Percentiles rank a stretch among this genome's conserved stretches.
These are phyloP conservation scores for Drosophila diplacantha DNA, from an alignment of 2,888 invertebrate genomes.

Conservation along the genomic window DNA sequence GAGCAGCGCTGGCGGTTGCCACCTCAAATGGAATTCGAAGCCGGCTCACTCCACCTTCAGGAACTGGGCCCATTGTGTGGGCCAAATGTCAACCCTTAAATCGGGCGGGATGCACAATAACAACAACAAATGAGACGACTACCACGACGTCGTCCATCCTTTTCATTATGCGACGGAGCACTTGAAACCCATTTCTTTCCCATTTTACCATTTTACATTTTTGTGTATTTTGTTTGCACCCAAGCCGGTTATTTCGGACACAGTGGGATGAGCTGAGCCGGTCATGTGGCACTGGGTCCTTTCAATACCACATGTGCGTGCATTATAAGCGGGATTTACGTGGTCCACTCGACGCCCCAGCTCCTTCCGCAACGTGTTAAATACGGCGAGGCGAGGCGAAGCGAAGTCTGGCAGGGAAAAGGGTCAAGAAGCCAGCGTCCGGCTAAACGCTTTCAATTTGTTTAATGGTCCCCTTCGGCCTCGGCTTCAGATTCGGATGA, in stretches of 20 bases:
- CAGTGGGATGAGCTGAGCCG: slow-evolving; percentile 32
- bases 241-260: slow-evolving; percentile 43
- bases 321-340: slow-evolving; percentile 69
- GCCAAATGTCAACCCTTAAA: slow-evolving; percentile 65
- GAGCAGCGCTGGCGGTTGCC: slow-evolving; percentile 50
- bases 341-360: slow-evolving; percentile 59
- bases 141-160: slow-evolving; percentile 53
- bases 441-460: slow-evolving; percentile 69
- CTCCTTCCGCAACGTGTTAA: slow-evolving; percentile 59
- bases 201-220: slow-evolving; percentile 39
- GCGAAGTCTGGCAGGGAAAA: slow-evolving; percentile 30
- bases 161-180: slow-evolving; percentile 64
- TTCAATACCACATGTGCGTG: slow-evolving; percentile 56
- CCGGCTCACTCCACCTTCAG: slow-evolving; percentile 34
- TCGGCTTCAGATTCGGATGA: slow-evolving; percentile 27
- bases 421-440: slow-evolving; percentile 65
- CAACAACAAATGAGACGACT: slow-evolving; percentile 30
- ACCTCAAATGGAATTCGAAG: slow-evolving; percentile 53
- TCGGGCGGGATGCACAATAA: slow-evolving; percentile 46
- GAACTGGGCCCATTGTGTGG: slow-evolving; percentile 39
- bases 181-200: slow-evolving; percentile 64
- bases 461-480: slow-evolving; percentile 60
- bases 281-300: slow-evolving; percentile 33
- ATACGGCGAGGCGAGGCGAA: slow-evolving; percentile 27
- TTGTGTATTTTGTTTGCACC: slow-evolving; percentile 42